Base-by-base conservation (phyloP, 2,797 vertebrate genomes). In the Poeciliopsis paucimaculata region DNA sequence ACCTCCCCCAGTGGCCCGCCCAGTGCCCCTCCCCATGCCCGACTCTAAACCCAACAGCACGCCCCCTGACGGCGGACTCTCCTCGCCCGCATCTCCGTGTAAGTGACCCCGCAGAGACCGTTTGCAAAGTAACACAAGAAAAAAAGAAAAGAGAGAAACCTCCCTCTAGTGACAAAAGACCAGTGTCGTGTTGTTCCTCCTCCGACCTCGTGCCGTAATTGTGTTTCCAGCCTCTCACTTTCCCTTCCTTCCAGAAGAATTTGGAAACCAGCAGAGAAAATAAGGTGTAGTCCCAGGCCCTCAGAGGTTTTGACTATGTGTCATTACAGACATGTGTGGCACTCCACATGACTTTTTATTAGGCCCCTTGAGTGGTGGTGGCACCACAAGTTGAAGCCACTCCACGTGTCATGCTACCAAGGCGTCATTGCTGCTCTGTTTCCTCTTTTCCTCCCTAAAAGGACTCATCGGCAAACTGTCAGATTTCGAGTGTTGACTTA, bases 1-100 rank as follows among this genome's bases (percentile, higher is more conserved):
- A 91, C 97, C 97, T 93, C 97, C 97, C 96, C 97, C 97, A 93
- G 97, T 98, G 96, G 97, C 98, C 96, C 97, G 97, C 94, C 98
- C 97, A 94, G 96, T 99, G 96, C 98, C 98, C 96, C 97, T 98
- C 96, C 96, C 98, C 95, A 97, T 97, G 95, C 95, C 97, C 96
- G 97, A 98, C 96, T 96, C 97, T 96, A 98, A 96, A 95, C 94
- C 95, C 95, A 95, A 95, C 95, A 95, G 94, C 95, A 95, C 95
- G 87, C 95, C 90, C 91, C 93, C 94, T 85, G 98, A 97, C 95
- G 97, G 97, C 97, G 97, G 97, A 97, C 96, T 97, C 93, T 95
- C 96, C 94, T 96, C 98, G 92, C 97, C 97, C 96, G 94, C 97
- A 90, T 98, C 97, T 95, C 97, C 97, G 96, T 97, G 97, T 98